A percentile compares a stretch with the other conserved stretches of the same genome.
These are phyloP conservation scores for Muscicapa comitata DNA, from an alignment of 2,797 vertebrate genomes.

Conservation along the genomic window DNA sequence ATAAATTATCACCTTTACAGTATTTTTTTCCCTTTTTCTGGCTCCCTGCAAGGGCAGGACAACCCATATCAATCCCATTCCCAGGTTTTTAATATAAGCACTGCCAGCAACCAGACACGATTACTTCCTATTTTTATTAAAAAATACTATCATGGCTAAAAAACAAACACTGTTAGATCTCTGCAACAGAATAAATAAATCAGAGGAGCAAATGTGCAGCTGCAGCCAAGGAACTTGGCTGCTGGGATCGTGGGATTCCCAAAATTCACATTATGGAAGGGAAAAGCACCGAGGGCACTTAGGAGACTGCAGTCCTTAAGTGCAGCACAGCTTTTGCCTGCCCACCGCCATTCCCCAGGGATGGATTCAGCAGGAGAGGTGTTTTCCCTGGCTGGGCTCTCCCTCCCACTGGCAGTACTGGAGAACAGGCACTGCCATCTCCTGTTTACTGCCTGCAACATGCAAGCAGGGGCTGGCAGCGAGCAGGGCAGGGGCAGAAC, in stretches of 20 bases:
- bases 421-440: neutral
- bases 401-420: accelerated
- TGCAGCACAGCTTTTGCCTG: neutral
- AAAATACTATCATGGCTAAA: neutral
- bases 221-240: neutral
- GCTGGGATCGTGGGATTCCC: neutral
- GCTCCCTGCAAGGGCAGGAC: neutral
- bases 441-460: accelerated
- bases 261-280: neutral
- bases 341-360: neutral
- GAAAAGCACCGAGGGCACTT: neutral
- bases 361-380: accelerated
- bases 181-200: neutral
- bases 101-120: neutral
- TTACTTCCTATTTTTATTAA: neutral
- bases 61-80: neutral
- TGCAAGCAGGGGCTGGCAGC: neutral
- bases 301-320: neutral
- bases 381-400: accelerated
- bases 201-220: neutral
- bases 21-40: neutral
- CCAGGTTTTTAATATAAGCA: neutral
- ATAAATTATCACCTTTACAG: neutral
- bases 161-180: neutral
- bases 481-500: neutral